phyloP scores from a whole-genome alignment of 2,797 vertebrate species.

The Gambelia wislizenii region DNA sequence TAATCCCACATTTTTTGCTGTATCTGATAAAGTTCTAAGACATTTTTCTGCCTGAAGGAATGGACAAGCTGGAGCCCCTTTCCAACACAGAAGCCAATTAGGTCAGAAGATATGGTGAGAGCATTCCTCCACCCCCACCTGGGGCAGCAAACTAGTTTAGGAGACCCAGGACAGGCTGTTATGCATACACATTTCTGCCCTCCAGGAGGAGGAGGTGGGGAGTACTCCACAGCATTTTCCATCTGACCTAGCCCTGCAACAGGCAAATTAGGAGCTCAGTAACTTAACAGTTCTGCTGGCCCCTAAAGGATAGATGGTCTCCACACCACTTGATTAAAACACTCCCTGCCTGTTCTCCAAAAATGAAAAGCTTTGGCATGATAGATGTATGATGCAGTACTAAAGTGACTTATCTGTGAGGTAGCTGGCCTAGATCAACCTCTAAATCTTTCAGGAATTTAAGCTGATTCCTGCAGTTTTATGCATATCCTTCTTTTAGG shows the following conservation, averaged over 20 bases:
- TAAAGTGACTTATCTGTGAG: slow-evolving; percentile 6
- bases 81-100: no score
- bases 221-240: no score
- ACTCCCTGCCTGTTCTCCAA: neutral
- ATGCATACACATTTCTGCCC: no score
- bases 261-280: slow-evolving; percentile 4
- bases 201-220: no score
- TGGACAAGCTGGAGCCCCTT: no score
- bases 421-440: neutral
- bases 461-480: slow-evolving; percentile 22
- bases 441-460: slow-evolving; percentile 17
- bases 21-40: no score
- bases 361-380: slow-evolving; percentile 50
- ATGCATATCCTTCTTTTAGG: neutral
- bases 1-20: no score
- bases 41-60: no score
- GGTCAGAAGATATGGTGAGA: no score
- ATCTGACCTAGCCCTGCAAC: neutral
- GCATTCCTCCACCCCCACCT: no score
- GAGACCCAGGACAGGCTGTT: no score
- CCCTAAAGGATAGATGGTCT: neutral
- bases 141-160: no score
- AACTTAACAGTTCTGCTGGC: neutral
- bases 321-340: slow-evolving; percentile 48
- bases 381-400: slow-evolving; percentile 2